Conservation (phyloP, 2,113 vertebrate genomes). For the Cygnus atratus region DNA sequence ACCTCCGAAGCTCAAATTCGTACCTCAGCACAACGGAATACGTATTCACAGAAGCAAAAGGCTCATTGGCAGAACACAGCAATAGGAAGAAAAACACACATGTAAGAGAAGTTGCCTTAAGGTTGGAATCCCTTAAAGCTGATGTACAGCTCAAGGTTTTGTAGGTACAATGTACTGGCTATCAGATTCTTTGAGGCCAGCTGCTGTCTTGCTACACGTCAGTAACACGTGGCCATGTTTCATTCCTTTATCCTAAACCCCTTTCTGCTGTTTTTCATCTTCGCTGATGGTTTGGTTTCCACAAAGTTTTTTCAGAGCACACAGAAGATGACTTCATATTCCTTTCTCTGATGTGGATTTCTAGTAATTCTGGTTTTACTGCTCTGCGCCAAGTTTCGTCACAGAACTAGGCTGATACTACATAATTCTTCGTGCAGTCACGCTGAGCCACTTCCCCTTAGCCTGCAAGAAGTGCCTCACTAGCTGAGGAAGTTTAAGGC, state of each 20-base stretch:
- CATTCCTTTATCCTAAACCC: neutral
- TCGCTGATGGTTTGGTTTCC: neutral
- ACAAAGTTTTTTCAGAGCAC: neutral
- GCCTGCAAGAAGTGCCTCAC: neutral
- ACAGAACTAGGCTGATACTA: neutral
- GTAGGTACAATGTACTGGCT: rapidly evolving
- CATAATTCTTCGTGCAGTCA: neutral
- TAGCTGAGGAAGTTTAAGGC: neutral
- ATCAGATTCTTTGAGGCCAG: neutral
- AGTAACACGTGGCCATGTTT: neutral
- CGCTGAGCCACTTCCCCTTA: neutral
- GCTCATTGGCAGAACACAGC: neutral
- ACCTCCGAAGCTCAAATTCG: neutral
- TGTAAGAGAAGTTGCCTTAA: neutral
- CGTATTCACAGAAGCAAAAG: neutral
- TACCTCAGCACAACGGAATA: neutral
- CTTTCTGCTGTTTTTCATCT: neutral
- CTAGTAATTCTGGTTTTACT: neutral
- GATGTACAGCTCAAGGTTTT: neutral
- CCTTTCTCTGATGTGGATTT: neutral
- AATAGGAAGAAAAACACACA: neutral
- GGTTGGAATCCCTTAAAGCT: neutral
- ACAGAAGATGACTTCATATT: neutral
- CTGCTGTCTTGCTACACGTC: neutral
- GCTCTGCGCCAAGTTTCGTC: neutral